Conservation (phyloP, 2,113 vertebrate species). For the Propithecus coquereli region DNA sequence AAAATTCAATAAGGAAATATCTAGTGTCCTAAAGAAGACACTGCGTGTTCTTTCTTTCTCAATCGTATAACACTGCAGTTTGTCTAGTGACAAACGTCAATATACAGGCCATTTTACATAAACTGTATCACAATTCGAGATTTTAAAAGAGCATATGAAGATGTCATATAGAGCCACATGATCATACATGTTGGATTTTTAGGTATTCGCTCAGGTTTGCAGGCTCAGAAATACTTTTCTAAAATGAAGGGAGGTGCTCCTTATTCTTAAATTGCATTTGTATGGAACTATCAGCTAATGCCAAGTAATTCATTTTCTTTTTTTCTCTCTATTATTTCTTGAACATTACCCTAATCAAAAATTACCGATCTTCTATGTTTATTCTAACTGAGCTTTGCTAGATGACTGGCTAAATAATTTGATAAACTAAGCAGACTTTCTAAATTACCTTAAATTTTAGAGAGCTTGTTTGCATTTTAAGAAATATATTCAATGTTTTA, state of each 20-base stretch:
- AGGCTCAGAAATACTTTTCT: not conserved
- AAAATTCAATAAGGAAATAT: slow-evolving; percentile 49
- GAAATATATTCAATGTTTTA: not conserved
- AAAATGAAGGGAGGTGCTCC: not conserved
- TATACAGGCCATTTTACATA: not conserved
- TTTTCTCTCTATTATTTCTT: not conserved
- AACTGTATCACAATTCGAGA: not conserved
- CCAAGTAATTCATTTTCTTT: not conserved
- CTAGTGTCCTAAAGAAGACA: slow-evolving; percentile 22
- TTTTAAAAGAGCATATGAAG: not conserved
- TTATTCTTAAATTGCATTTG: not conserved
- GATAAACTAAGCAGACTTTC: not conserved
- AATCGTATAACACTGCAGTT: not conserved
- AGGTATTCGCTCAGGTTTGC: not conserved
- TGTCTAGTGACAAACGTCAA: too few relatives aligned
- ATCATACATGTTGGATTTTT: not conserved
- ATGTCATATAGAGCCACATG: not conserved
- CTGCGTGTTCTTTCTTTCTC: not conserved
- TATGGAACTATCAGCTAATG: not conserved
- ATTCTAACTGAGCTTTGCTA: not conserved
- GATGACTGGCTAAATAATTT: not conserved
- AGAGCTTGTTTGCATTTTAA: not conserved
- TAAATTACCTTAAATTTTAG: not conserved
- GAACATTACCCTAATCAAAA: not conserved
- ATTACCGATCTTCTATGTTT: not conserved